Conservation (phyloP, 2,888 invertebrate genomes). For the Pandemis heparana region DNA sequence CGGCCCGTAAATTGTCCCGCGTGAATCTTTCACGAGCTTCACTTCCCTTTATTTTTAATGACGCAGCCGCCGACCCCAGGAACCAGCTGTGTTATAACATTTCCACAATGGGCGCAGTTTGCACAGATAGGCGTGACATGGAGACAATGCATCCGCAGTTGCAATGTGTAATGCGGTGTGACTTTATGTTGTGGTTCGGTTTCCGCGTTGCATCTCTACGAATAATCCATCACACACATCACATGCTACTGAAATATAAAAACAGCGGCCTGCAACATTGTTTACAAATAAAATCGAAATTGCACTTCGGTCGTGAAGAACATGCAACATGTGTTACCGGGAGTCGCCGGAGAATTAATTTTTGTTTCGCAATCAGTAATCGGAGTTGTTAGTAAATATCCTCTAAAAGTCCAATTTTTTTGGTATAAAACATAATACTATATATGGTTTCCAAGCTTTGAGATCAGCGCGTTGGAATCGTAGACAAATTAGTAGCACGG, state of each 20-base stretch:
- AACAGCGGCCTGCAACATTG: too few relatives aligned
- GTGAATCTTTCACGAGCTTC: conserved; percentile 23
- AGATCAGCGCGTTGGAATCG: conserved; percentile 12
- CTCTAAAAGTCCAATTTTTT: too few relatives aligned
- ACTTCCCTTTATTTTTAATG: conserved; percentile 34
- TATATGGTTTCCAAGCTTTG: too few relatives aligned
- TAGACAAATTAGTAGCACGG: conserved; percentile 26
- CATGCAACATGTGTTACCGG: too few relatives aligned
- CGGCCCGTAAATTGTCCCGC: conserved; percentile 7
- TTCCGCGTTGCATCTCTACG: neutral
- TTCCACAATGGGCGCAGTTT: neutral
- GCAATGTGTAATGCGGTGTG: neutral
- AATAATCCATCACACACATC: neutral
- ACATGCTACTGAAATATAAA: neutral
- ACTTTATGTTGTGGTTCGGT: neutral
- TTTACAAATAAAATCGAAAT: too few relatives aligned
- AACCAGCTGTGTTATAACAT: conserved; percentile 18
- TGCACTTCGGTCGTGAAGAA: too few relatives aligned
- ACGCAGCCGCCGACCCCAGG: conserved; percentile 11
- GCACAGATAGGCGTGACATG: neutral
- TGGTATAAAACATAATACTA: too few relatives aligned
- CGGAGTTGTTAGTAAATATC: too few relatives aligned
- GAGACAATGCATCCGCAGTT: neutral
- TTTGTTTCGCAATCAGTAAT: too few relatives aligned
- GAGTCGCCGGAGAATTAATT: too few relatives aligned